Conservation (phyloP, 2,888 invertebrate genomes). For the Hemicrepidius hirtus region DNA sequence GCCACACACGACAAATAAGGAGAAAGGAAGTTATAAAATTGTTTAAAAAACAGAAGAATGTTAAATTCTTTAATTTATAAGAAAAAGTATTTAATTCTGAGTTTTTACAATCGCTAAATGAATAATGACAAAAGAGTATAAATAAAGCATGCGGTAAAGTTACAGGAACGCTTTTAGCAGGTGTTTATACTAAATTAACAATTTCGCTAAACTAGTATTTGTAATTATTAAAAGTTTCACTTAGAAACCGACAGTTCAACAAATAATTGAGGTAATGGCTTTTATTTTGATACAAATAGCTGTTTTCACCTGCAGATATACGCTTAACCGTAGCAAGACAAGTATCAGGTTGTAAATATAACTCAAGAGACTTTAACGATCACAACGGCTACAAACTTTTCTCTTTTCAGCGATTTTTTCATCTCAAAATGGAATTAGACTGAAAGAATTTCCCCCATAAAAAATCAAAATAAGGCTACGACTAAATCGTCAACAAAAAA, state of each 20-base stretch:
- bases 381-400: too few relatives aligned
- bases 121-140: too few relatives aligned
- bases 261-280: constrained; percentile 5
- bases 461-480: too few relatives aligned
- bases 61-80: neutral
- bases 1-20: constrained; percentile 17
- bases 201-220: neutral
- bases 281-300: constrained; percentile 14
- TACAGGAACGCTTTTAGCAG: neutral
- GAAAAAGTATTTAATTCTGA: too few relatives aligned
- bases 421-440: too few relatives aligned
- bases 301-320: constrained; percentile 2
- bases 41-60: neutral
- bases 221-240: constrained; percentile 19
- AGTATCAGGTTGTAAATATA: neutral
- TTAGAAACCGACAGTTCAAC: constrained; percentile 14
- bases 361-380: too few relatives aligned
- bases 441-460: too few relatives aligned
- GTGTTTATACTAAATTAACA: neutral
- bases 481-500: too few relatives aligned
- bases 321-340: neutral
- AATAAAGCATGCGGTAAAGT: too few relatives aligned
- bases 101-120: neutral
- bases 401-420: too few relatives aligned
- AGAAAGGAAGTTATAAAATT: constrained; percentile 1